phyloP scores from a whole-genome alignment of 2,113 vertebrate species.

The Ptilonorhynchus violaceus region DNA sequence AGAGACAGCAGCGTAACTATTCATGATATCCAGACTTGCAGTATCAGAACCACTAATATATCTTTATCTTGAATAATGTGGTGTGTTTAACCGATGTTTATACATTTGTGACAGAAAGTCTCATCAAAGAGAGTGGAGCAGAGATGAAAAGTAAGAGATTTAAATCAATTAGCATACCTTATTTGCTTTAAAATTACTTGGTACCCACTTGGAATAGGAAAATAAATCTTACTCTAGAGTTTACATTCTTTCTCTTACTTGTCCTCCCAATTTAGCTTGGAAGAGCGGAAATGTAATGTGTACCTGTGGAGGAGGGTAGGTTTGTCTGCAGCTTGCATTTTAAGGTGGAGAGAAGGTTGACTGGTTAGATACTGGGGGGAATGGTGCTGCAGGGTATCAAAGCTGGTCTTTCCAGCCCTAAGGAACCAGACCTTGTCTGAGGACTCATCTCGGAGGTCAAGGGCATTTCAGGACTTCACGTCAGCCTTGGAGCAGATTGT shows the following conservation, averaged over 20 bases:
- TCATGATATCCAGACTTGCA: neutral
- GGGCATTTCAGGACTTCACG: neutral
- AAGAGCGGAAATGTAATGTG: neutral
- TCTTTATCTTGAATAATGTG: neutral
- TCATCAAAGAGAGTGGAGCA: neutral
- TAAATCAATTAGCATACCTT: neutral
- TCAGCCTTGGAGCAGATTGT: neutral
- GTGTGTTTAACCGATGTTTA: neutral
- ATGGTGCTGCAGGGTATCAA: neutral
- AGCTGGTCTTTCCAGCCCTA: neutral
- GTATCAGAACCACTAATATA: neutral
- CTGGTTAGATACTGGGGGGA: neutral
- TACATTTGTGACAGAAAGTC: neutral
- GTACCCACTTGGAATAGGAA: neutral
- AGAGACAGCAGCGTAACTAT: neutral
- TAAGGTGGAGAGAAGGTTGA: neutral
- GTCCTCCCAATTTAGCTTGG: neutral
- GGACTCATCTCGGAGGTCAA: neutral
- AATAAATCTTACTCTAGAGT: neutral
- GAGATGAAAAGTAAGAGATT: neutral
- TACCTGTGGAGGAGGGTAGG: neutral
- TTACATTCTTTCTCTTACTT: neutral
- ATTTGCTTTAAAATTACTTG: slow-evolving; percentile 18
- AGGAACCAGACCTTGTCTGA: neutral
- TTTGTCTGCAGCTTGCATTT: neutral